Base-by-base conservation (phyloP, 2,888 invertebrate genomes). In the Cheilosia urbana region DNA sequence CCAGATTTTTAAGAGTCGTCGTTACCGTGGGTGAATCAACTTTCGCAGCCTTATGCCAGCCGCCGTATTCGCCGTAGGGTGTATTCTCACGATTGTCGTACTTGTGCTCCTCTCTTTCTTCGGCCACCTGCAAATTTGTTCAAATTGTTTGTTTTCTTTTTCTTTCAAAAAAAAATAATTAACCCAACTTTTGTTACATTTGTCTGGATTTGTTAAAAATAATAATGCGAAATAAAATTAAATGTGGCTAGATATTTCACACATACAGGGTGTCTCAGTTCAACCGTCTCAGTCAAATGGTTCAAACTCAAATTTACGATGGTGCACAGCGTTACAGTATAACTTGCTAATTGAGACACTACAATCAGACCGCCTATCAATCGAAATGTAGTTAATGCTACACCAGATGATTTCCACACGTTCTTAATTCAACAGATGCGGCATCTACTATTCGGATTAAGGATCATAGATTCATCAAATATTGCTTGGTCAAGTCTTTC, bases 21-120 rank as follows among this genome's bases (percentile, higher is more conserved):
- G 98, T 98, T 47, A 99, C 98, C 0, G 98, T 98, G 0, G 98
- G 98, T 1, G 98, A 98, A 92, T 99, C 99, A 87, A 98, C 98
- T 94, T 98, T 99, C 62, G 98, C 98, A 69, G 98, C 98, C 93
- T 98, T 99, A 92, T 99, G 98, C 98, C 98, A 99, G 24, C 98
- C 98, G 17, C 98, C 98, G 90, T 97, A 97, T 88, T 92, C 92
- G 5, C 97, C 97, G 89, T 97, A 97, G 0, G 98, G 98, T 24
- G 96, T 96, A 91, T 97, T 97, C 91, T 97, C 97, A 90, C 96
- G 95, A 93, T 97, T 97, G 90, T 96, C 94, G 89, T 95, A 95
- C 93, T 99, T 99, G 93, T 98, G 98, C 92, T 98, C 99, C 92
- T 99, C 99, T 4, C 99, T 94, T 91, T 99, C 99, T 92, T 99